Conservation (phyloP, 2,888 invertebrate genomes). For the Eurytoma adleriae region DNA sequence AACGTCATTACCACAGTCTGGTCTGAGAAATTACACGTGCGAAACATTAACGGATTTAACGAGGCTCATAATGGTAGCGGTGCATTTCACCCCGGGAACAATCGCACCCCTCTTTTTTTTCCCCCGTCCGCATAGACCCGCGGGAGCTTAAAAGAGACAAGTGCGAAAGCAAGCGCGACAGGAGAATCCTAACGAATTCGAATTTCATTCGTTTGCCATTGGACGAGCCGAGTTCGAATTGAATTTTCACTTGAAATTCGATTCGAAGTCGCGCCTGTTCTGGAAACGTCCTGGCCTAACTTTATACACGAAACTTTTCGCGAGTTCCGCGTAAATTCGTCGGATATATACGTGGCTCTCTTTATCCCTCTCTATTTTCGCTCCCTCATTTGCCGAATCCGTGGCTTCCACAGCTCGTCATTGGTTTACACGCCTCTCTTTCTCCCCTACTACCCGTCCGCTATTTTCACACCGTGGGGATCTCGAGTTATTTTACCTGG, state of each 20-base stretch:
- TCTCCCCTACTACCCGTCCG: neutral
- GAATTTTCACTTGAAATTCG: conserved; percentile 66
- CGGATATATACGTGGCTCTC: conserved; percentile 29
- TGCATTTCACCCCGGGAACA: no score
- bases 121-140: neutral
- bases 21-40: no score
- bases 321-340: conserved; percentile 45
- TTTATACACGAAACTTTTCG: conserved; percentile 58
- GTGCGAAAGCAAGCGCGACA: conserved; percentile 34
- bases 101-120: neutral
- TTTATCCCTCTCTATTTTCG: conserved; percentile 32
- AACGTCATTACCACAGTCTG: no score
- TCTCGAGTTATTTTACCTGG: no score
- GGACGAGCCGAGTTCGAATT: conserved; percentile 62
- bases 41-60: no score
- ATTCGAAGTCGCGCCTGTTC: conserved; percentile 60
- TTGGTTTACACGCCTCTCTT: neutral
- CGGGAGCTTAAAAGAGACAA: neutral
- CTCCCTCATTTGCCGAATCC: conserved; percentile 47
- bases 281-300: conserved; percentile 56
- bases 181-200: conserved; percentile 61
- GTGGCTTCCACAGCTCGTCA: neutral
- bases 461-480: no score
- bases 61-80: no score
- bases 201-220: conserved; percentile 63